Evolutionary conservation across 1,140 invertebrate genomes (phyloP).

Genomic region (Monomorium pharaonis): DNA sequence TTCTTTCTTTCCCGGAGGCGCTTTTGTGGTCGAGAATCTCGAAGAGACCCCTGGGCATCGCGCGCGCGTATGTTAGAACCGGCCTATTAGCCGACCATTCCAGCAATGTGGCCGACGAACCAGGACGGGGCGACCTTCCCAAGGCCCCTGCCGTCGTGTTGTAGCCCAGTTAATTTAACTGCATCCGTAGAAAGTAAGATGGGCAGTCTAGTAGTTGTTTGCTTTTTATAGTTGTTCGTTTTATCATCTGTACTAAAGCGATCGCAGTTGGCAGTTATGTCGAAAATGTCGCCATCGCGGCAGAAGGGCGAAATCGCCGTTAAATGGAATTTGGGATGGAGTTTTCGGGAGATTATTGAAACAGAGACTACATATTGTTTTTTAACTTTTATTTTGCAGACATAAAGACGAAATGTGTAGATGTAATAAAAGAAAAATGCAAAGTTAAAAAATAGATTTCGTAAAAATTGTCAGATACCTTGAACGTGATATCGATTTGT

Average conservation of each 20-base stretch:
- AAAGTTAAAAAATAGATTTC: neutral
- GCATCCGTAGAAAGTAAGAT: constrained; percentile 15
- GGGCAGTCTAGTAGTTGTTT: neutral
- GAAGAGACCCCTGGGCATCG: constrained; percentile 5
- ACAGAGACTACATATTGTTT: neutral
- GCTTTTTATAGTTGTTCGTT: neutral
- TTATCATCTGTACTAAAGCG: neutral
- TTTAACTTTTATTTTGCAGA: neutral
- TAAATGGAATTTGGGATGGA: neutral
- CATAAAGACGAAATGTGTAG: neutral
- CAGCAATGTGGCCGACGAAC: constrained; percentile 69
- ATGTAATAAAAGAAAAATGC: neutral
- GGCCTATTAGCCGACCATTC: constrained; percentile 71
- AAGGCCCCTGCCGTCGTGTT: constrained; percentile 53
- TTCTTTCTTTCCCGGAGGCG: constrained; percentile 33
- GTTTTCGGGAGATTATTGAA: neutral
- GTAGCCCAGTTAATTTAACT: constrained; percentile 50
- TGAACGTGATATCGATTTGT: neutral
- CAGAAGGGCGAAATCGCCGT: neutral
- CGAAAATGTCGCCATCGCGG: neutral
- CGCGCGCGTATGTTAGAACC: constrained; percentile 55
- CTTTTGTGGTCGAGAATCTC: constrained; percentile 49
- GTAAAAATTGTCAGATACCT: neutral
- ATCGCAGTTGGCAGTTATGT: neutral
- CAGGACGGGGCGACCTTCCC: constrained; percentile 71